Base-by-base conservation (phyloP, 2,888 invertebrate genomes). In the Mellilla xanthometata region DNA sequence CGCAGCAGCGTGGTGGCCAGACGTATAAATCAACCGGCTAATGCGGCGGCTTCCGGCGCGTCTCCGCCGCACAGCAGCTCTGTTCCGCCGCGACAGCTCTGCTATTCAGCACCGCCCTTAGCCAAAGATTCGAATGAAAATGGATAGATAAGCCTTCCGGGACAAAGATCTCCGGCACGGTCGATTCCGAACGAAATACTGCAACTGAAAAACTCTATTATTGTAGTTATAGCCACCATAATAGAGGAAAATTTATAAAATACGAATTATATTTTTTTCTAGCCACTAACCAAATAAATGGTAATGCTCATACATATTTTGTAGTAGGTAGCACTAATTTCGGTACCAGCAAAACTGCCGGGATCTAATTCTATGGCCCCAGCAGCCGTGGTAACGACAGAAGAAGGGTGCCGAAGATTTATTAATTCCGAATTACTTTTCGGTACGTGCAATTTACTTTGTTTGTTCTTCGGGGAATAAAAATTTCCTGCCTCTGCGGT, bases 1-100 rank as follows among this genome's bases (percentile, higher is more conserved):
- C 75, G 72, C 69, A 71, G 66, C 72, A 57, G 57, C 58, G 68
- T 65, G 72, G 75, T 70, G 71, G 71, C 67, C 87, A 89, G 88
- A 88, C 87, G 68, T 76, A 89, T 89, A 89, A 89, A 89, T 89
- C 87, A 88, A 67, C 60, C 56, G 62, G 68, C 74, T 85, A 86
- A 87, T 81, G 80, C 85, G 71, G 68, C 77, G 77, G 80, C 82
- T 82, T 87, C 86, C 87, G 86, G 78, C 71, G 75, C 68, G 77
- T 76, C 81, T 79, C 76, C 66, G 72, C 70, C 50, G 68, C 56
- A 2, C 68, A 66, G 72, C 77, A 72, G 71, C 72, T 69, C 72
- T 71, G 71, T 67, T 62, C 52, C 32, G 35, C 15, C 23, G 12
- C 12, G 2, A 72, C 68, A 68, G 68, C 69, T 70, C 33, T 31